Base-by-base conservation (phyloP, 2,888 invertebrate species). In the Dusona sp. region DNA sequence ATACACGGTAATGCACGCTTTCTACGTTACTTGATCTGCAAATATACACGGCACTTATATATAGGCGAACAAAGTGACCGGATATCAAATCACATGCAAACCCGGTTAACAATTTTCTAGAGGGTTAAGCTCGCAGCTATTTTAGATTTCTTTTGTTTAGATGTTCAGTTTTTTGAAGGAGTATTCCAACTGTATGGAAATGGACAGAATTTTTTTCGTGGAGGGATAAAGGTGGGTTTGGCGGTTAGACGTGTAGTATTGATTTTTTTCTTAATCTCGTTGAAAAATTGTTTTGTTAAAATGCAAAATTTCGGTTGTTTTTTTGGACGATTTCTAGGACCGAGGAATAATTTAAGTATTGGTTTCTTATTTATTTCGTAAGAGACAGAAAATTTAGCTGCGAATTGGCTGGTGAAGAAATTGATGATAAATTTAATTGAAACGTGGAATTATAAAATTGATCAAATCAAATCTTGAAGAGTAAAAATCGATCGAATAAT, bases 1-100 rank as follows among this genome's bases (percentile, higher is more conserved):
- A 54, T 48, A 13, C 36, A 42, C 38, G 38, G 33, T 19, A 45
- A 64, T 42, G 29, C 65, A 22, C 22, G 61, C 61, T 65, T 78
- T 33, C 67, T 42, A 48, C 51, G 51, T 78, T 67, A 51, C 22
- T 57, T 33, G 38, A 25, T 61, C 36, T 8, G 42, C 57, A 42
- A 25, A 54, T 48, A n/a, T 54, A 73, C 48, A 25, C 57, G 33
- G 19, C 54, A 8, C 16, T 2, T 22, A 68, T 13, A 33, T 19
- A 48, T 25, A 38, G 22, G 6, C 7, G 61, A 61, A 61, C 61
- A 61, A 61, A 74, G 38, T 42, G 22, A 61, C 74, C 74, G 74
- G 74, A 78, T 67, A 67, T 67, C 48, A 51, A 78, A 78, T 67
- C 36, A 36, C 36, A 67, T 78, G 48, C 22, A 64, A 64, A 61